Percentiles rank a stretch among this genome's conserved stretches.
phyloP scores from a whole-genome alignment of 2,113 vertebrate genomes.

The Salvelinus fontinalis region DNA sequence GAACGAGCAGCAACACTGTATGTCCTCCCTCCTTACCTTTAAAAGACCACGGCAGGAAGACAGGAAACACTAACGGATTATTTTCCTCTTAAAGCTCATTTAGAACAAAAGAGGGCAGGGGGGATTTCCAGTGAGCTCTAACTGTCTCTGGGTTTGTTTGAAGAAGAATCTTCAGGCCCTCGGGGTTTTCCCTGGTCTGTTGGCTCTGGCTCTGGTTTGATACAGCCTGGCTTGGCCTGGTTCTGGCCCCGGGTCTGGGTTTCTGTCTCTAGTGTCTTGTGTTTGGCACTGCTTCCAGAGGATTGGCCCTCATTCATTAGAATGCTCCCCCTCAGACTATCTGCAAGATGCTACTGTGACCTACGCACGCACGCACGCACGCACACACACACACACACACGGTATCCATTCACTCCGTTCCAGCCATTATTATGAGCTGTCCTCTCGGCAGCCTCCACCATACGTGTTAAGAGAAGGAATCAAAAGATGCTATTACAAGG shows the following conservation, averaged over 20 bases:
- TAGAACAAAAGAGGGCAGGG: neutral
- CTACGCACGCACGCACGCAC: constrained; percentile 15
- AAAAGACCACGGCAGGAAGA: neutral
- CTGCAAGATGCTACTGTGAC: constrained; percentile 52
- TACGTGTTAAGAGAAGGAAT: too few relatives aligned
- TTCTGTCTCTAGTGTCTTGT: constrained; percentile 1
- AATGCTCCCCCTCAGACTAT: constrained; percentile 21
- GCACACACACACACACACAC: neutral
- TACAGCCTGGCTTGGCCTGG: constrained; percentile 10
- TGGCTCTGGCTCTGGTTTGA: constrained; percentile 7
- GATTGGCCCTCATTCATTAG: constrained; percentile 2
- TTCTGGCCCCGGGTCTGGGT: neutral
- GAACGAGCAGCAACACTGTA: neutral
- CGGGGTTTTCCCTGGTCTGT: neutral
- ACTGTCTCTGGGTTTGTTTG: constrained; percentile 11
- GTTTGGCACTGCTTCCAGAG: constrained; percentile 21
- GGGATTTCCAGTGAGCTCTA: constrained; percentile 28
- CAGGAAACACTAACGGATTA: neutral
- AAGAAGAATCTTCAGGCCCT: constrained; percentile 12
- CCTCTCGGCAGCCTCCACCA: too few relatives aligned
- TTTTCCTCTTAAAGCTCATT: neutral
- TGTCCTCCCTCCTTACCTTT: neutral
- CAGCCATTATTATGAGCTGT: too few relatives aligned
- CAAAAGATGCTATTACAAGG: too few relatives aligned
- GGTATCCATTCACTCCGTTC: too few relatives aligned